Conservation (phyloP, 2,888 invertebrate species). For the Geotrupes spiniger region DNA sequence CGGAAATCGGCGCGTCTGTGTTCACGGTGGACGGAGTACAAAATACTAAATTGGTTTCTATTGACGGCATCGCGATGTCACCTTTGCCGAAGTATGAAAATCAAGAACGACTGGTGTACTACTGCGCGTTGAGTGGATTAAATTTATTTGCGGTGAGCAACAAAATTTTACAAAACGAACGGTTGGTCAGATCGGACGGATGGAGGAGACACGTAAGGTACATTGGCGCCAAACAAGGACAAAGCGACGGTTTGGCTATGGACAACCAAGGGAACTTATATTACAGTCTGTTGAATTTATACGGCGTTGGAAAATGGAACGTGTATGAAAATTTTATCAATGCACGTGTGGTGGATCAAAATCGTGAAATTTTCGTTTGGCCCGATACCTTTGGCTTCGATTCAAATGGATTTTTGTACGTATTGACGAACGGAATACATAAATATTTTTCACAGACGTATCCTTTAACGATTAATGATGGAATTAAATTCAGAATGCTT, state of each 20-base stretch:
- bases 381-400: constrained; percentile 66
- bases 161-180: constrained; percentile 57
- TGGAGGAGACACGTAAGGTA: constrained; percentile 51
- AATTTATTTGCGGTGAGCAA: constrained; percentile 62
- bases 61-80: constrained; percentile 71
- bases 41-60: constrained; percentile 57
- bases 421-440: constrained; percentile 53
- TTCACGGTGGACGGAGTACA: constrained; percentile 60
- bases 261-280: constrained; percentile 63
- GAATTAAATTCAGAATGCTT: constrained; percentile 63
- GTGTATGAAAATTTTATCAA: constrained; percentile 54
- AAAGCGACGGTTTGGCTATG: constrained; percentile 70
- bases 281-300: constrained; percentile 64
- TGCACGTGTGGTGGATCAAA: constrained; percentile 61
- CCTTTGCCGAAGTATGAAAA: constrained; percentile 52
- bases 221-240: constrained; percentile 61
- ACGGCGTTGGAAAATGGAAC: constrained; percentile 69
- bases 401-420: constrained; percentile 58
- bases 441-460: constrained; percentile 55
- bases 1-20: constrained; percentile 56
- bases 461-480: constrained; percentile 26
- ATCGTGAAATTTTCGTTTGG: constrained; percentile 65
- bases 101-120: constrained; percentile 35
- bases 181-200: constrained; percentile 37
- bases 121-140: constrained; percentile 35